Conservation (phyloP, 2,113 vertebrate genomes). For the Atractosteus spatula region DNA sequence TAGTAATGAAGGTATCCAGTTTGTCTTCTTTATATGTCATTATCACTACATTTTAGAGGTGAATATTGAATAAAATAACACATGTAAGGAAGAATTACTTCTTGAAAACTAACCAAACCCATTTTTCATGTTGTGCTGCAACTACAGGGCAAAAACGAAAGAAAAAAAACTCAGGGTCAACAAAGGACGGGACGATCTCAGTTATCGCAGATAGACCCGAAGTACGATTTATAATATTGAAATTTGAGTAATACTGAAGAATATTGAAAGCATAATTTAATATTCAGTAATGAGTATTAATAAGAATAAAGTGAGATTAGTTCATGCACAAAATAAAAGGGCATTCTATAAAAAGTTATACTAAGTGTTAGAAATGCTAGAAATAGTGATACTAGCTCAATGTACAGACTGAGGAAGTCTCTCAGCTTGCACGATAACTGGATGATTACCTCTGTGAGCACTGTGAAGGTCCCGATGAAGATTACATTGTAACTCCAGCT, state of each 20-base stretch:
- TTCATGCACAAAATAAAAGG: too few species aligned
- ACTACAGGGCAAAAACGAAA: constrained; percentile 31
- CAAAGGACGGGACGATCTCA: constrained; percentile 5
- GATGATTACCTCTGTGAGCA: neutral
- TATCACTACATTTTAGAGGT: constrained; percentile 45
- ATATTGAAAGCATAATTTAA: too few species aligned
- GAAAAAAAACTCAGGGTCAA: constrained; percentile 43
- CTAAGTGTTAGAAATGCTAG: too few species aligned
- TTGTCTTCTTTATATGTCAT: too few species aligned
- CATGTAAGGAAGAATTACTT: constrained; percentile 43
- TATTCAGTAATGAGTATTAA: too few species aligned
- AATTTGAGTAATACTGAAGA: too few species aligned
- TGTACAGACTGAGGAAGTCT: neutral
- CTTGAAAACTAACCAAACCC: constrained; percentile 8
- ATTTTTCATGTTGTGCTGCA: neutral
- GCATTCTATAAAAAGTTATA: too few species aligned
- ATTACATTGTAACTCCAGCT: neutral
- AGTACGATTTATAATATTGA: constrained; percentile 3
- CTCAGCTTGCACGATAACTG: too few species aligned
- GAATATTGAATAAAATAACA: constrained; percentile 59
- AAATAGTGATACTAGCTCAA: too few species aligned
- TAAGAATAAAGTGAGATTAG: too few species aligned
- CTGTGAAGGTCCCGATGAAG: neutral
- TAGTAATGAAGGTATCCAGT: too few species aligned
- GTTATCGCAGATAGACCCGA: neutral